Conservation (phyloP, 1,140 invertebrate species). For the Dolichoris vasculosae region DNA sequence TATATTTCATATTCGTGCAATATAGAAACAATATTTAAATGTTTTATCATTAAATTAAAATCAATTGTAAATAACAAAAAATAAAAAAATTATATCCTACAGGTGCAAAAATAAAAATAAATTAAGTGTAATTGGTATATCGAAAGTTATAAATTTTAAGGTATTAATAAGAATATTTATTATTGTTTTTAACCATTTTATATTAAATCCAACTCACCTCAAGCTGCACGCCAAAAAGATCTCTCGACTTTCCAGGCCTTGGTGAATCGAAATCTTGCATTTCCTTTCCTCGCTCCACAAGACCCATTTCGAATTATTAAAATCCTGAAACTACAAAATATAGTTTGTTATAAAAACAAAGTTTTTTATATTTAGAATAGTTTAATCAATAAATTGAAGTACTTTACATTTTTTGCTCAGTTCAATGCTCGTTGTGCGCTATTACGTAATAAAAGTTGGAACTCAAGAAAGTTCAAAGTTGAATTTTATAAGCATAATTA, state of each 20-base stretch:
- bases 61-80: not conserved
- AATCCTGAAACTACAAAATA: constrained; percentile 45
- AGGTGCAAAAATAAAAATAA: no score
- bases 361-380: not conserved
- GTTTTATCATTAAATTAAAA: no score
- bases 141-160: no score
- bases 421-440: not conserved
- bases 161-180: no score
- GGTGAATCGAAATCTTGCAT: constrained; percentile 67
- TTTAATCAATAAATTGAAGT: not conserved
- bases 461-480: not conserved
- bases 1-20: not conserved
- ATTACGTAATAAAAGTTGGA: not conserved
- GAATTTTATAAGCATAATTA: not conserved
- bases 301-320: constrained; percentile 64
- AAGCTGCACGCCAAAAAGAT: constrained; percentile 79
- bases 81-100: not conserved
- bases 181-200: no score
- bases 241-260: constrained; percentile 74
- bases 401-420: not conserved
- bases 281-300: constrained; percentile 68
- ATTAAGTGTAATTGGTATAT: no score
- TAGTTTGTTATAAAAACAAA: no score
- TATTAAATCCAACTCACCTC: constrained; percentile 69
- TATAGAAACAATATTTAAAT: no score